These are phyloP conservation scores for Halichondria panicea DNA, from an alignment of 37 sponge, comb jelly and placozoan species.

Conservation along the genomic window DNA sequence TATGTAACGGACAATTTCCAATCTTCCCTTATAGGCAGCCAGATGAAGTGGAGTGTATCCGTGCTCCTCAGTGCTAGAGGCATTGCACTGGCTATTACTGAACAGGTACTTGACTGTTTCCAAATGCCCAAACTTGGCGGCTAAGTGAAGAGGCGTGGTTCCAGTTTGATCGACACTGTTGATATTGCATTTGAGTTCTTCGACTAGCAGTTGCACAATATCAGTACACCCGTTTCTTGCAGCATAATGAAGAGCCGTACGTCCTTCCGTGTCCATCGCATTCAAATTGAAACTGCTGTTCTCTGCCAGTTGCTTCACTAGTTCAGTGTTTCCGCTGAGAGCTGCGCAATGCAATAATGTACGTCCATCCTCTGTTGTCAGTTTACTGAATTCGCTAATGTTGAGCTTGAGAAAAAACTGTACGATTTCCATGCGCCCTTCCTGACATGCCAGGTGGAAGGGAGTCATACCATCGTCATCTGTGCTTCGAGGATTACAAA, in stretches of 20 bases:
- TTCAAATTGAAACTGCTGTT: neutral
- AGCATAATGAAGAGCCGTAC: slow-evolving; percentile 24
- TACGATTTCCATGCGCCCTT: slow-evolving; percentile 24
- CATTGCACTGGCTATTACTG: neutral
- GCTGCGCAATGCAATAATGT: slow-evolving; percentile 10
- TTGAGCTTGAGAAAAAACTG: slow-evolving; percentile 7
- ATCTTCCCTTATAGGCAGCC: slow-evolving; percentile 18
- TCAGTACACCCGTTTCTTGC: slow-evolving; percentile 19
- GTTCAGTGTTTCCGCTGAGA: slow-evolving; percentile 17
- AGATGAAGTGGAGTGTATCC: slow-evolving; percentile 28
- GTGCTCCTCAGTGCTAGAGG: slow-evolving; percentile 1
- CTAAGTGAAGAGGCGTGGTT: slow-evolving; percentile 27
- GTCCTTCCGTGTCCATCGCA: slow-evolving; percentile 5
- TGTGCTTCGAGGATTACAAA: slow-evolving; percentile 9
- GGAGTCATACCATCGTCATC: slow-evolving; percentile 34
- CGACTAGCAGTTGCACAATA: slow-evolving; percentile 1
- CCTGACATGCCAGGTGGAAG: slow-evolving; percentile 37
- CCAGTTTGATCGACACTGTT: slow-evolving; percentile 12
- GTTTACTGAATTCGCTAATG: neutral
- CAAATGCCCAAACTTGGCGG: slow-evolving; percentile 24
- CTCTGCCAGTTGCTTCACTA: slow-evolving; percentile 7
- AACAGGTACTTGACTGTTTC: slow-evolving; percentile 29
- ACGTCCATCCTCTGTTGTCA: neutral
- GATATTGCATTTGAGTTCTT: neutral
- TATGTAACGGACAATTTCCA: slow-evolving; percentile 1